Base-by-base conservation (phyloP, 2,113 vertebrate species). In the Oceanites oceanicus region DNA sequence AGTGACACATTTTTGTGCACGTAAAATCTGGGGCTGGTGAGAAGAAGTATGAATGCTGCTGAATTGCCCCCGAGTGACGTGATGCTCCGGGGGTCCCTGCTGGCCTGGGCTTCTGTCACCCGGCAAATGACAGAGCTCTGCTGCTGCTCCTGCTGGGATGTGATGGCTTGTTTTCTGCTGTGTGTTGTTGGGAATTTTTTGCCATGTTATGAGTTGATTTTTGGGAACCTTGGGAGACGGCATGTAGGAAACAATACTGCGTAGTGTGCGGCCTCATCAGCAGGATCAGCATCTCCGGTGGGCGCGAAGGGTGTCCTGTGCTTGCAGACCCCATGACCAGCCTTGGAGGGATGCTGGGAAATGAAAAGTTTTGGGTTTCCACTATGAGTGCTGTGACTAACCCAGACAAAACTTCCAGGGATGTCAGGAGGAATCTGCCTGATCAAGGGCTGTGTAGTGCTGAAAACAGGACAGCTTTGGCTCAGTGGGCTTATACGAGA, bases 271-370 rank as follows among this genome's bases (percentile, higher is more conserved):
- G 36, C 36, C 21, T 29, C 1, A 1, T 56, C 42, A 45, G 34
- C 20, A 53, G 67, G 29, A 23, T 79, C 58, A 23, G 9, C 36
- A 42, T 26, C 42, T 27, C 72, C 2, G 1, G 15, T 27, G 45
- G 16, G 42, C 0, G 0, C 0, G 1, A 73, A 61, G 40, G 17
- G 10, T 38, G 52, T 78, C 72, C 45, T 61, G 56, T 0, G 1
- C 50, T 47, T 44, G 59, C 44, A 50, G 32, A 45, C 7, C 21
- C 56, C 4, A 2, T 36, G 42, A 20, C 14, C 71, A 58, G 19
- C 66, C 11, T 65, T 58, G 61, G 44, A 78, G 20, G n/a, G 30
- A 38, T 7, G 5, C 7, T 11, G 23, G 27, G 38, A n/a, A 47
- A 20, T 38, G 9, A 53, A 13, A 47, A 67, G n/a, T 49, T 83